These are phyloP conservation scores for Phyllotreta cruciferae DNA, from an alignment of 2,888 invertebrate genomes.

Conservation along the genomic window DNA sequence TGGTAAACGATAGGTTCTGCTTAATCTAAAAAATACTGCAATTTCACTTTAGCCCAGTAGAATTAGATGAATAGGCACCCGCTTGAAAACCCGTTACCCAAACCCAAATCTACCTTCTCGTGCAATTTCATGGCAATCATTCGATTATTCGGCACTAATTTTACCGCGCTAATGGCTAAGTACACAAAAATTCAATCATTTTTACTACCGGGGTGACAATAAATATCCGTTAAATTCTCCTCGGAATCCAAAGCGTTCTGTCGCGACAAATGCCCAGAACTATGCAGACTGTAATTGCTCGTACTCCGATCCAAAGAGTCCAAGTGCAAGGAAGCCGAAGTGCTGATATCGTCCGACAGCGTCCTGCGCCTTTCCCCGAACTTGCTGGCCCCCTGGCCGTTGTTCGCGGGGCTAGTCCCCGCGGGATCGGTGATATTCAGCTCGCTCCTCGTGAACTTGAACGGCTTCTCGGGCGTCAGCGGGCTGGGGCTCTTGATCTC, in stretches of 20 bases:
- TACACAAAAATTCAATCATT: constrained; percentile 30
- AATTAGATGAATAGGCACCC: not conserved
- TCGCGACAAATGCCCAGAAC: constrained; percentile 52
- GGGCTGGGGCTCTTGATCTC: constrained; percentile 51
- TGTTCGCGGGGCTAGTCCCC: constrained; percentile 42
- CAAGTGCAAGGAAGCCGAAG: constrained; percentile 46
- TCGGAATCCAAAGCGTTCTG: constrained; percentile 56
- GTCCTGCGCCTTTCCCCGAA: constrained; percentile 46
- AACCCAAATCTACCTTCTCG: not conserved
- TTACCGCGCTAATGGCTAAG: constrained; percentile 1
- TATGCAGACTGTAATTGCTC: constrained; percentile 52
- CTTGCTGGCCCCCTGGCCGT: constrained; percentile 31
- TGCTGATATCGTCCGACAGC: constrained; percentile 51
- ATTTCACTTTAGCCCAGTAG: constrained; percentile 1
- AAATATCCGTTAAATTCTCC: constrained; percentile 53
- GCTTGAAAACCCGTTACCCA: not conserved
- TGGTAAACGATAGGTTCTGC: constrained; percentile 37
- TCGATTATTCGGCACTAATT: too few species aligned
- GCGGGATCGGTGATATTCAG: constrained; percentile 48
- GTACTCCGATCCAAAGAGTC: constrained; percentile 40
- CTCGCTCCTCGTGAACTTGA: constrained; percentile 47
- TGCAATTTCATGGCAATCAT: too few species aligned
- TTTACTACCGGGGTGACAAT: constrained; percentile 52
- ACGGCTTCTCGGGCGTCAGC: constrained; percentile 44
- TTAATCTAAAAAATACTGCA: constrained; percentile 40